Conservation (phyloP, 2,113 vertebrate genomes). For the Ageneiosus marmoratus region DNA sequence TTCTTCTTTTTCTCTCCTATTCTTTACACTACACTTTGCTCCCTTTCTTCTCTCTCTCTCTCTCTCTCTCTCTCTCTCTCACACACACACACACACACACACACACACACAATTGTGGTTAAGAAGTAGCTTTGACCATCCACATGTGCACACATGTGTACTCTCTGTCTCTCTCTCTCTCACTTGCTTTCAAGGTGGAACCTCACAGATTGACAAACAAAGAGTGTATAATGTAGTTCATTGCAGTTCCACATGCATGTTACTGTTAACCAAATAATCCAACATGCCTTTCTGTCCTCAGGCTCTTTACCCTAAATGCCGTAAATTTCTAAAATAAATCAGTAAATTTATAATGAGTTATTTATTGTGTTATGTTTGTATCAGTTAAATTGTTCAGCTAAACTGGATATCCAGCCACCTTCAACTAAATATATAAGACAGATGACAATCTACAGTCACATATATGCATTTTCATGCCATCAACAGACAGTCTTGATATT, state of each 20-base stretch:
- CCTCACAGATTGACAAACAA: not conserved
- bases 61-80: not conserved
- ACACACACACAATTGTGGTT: not conserved
- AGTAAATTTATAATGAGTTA: not conserved
- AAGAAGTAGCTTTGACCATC: not conserved
- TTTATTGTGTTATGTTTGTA: not conserved
- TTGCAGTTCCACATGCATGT: not conserved
- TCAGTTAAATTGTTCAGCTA: not conserved
- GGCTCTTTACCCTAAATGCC: not conserved
- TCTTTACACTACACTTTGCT: slow-evolving; percentile 35
- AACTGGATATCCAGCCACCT: not conserved
- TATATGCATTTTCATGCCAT: not conserved
- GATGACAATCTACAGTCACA: not conserved
- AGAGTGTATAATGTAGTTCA: not conserved
- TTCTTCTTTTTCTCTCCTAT: not conserved
- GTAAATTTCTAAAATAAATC: not conserved
- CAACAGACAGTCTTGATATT: not conserved
- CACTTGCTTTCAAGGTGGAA: not conserved
- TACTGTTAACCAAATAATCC: slow-evolving; percentile 59
- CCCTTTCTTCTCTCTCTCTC: slow-evolving; percentile 34
- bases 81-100: not conserved
- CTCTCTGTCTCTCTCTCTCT: not conserved
- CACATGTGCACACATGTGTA: not conserved
- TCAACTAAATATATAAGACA: not conserved
- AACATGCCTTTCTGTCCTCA: slow-evolving; percentile 49